Percentiles rank a stretch among this genome's conserved stretches.
Evolutionary conservation across 1,140 invertebrate species (phyloP).

Genomic region (Lucilia sericata): DNA sequence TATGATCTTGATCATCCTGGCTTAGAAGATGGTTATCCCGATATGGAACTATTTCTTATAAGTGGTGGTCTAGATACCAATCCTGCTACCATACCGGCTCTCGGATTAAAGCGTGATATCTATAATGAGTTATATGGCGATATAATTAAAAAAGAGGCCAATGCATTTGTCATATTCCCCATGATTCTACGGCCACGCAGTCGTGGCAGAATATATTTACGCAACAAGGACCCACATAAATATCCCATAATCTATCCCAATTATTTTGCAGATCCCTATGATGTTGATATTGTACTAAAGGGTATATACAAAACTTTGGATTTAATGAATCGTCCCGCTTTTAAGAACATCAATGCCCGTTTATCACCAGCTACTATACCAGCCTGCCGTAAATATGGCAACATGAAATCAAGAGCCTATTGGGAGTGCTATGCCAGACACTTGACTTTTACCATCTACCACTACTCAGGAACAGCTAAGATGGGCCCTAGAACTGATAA

Average conservation of each 20-base stretch:
- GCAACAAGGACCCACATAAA: constrained; percentile 76
- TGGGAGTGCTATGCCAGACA: constrained; percentile 78
- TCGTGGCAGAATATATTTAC: constrained; percentile 77
- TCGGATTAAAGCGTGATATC: constrained; percentile 72
- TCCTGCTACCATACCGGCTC: constrained; percentile 70
- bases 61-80: constrained; percentile 70
- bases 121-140: constrained; percentile 70
- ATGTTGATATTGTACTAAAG: constrained; percentile 74
- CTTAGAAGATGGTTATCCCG: constrained; percentile 74
- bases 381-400: constrained; percentile 75
- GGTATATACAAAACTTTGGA: constrained; percentile 74
- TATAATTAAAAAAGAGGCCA: constrained; percentile 66
- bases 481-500: constrained; percentile 81
- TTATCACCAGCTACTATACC: constrained; percentile 74
- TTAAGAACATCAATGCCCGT: constrained; percentile 72
- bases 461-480: constrained; percentile 85
- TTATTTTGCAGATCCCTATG: constrained; percentile 76
- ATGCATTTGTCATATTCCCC: constrained; percentile 76
- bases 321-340: constrained; percentile 73
- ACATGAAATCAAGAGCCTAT: constrained; percentile 76
- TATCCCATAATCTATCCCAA: constrained; percentile 88
- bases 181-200: constrained; percentile 82
- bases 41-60: constrained; percentile 79
- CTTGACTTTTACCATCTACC: constrained; percentile 80
- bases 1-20: constrained; percentile 75